Base-by-base conservation (phyloP, 64 coral and sea anemone species). In the Actinia tenebrosa region DNA sequence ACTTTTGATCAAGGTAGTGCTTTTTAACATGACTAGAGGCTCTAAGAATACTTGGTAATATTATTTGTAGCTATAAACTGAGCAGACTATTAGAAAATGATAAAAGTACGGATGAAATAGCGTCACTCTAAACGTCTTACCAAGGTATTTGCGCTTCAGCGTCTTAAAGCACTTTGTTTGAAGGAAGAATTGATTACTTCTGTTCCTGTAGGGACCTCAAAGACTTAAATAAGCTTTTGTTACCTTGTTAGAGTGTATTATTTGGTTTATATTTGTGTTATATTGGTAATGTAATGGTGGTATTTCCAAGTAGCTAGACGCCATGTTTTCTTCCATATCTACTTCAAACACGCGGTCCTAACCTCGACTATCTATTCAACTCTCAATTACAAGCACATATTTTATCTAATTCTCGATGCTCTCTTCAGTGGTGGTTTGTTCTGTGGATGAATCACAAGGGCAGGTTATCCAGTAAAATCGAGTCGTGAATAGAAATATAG, bases 111-210 rank as follows among this genome's bases (percentile, higher is more conserved):
- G 44, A 53, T 4, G 17, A 16, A 50, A 53, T 45, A 81, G 79
- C 42, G 79, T 53, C 79, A 50, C 45, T 81, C 79, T 15, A 81
- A 81, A 50, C 11, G 50, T 81, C 46, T 22, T 20, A 7, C 8
- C 16, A 81, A 81, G 79, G 79, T 50, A 81, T 81, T 81, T 81
- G 44, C 50, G 79, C 79, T 81, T 81, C 79, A 81, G 79, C 79
- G 43, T 53, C 16, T 81, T 53, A 75, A 8, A 75, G 69, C 69
- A 75, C 69, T 25, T 75, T 10, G 44, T 81, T 81, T 81, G 79
- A 81, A 23, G 50, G 79, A 13, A 53, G 53, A 81, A 53, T 63
- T 52, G 44, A 45, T 58, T 26, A 83, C 20, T 58, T 83, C 44
- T 83, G 45, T 47, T 16, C 25, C 30, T 58, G 10, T n/a, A 20